Conservation (phyloP, 2,113 vertebrate genomes). For the Apistogramma diplotaenia region DNA sequence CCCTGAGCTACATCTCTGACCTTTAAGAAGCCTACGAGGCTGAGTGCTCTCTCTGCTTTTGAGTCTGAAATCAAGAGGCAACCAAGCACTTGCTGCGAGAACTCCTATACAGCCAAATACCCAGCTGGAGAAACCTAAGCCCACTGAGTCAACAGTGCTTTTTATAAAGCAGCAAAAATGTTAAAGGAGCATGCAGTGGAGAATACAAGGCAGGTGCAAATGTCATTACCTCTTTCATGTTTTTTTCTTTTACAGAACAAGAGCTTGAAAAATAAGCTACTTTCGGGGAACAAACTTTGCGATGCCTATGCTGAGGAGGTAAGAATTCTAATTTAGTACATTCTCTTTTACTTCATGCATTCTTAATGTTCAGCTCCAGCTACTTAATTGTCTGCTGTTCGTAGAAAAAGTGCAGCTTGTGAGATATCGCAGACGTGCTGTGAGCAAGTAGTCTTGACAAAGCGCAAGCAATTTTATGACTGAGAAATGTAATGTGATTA, state of each 20-base stretch:
- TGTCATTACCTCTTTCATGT: slow-evolving; percentile 8
- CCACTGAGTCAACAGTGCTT: neutral
- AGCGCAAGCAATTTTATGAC: neutral
- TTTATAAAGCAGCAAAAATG: neutral
- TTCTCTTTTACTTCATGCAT: neutral
- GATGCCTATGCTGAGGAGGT: slow-evolving; percentile 96
- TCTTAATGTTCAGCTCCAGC: neutral
- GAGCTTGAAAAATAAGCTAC: slow-evolving; percentile 96
- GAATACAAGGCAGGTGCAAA: neutral
- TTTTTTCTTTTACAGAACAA: slow-evolving; percentile 85
- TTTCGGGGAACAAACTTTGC: slow-evolving; percentile 94
- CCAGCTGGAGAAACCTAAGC: slow-evolving; percentile 2
- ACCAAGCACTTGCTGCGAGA: slow-evolving; percentile 10
- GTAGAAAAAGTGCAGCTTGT: neutral
- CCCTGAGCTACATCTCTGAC: slow-evolving; percentile 13
- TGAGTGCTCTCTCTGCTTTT: slow-evolving; percentile 15
- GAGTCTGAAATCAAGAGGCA: slow-evolving; percentile 26
- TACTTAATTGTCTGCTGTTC: slow-evolving; percentile 11
- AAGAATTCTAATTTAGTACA: slow-evolving; percentile 50
- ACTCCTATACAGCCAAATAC: neutral
- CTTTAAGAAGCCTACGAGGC: slow-evolving; percentile 19
- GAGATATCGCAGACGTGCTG: neutral
- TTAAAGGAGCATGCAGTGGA: neutral
- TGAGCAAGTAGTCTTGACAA: neutral
- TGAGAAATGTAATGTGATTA: neutral